Evolutionary conservation across 53 echinoderm and acorn worm species (phyloP), one percentile per base, ranked within the genome.

Genomic region (Patiria pectinifera): DNA sequence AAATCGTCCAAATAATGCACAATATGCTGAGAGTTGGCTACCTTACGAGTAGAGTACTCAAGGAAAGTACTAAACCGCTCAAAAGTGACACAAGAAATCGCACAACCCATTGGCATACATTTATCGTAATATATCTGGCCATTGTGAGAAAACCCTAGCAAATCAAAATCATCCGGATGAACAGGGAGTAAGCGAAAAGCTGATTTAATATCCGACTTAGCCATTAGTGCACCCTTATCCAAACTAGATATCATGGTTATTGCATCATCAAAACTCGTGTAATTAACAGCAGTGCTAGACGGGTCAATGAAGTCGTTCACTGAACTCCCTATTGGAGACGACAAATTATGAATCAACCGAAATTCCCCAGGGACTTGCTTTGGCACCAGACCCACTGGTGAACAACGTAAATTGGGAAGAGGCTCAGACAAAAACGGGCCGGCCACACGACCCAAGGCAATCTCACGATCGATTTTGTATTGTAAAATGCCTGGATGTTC

Each of bases 1-100:
- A 75, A 87, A 58, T 87, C 88, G 76, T 87, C 88, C 9, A 87
- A 53, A 76, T 87, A 87, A 49, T 87, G 88, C 44, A 87, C 44
- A 18, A 87, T 76, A 58, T 1, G 7, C 4, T 48, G 75, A 25
- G 60, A 19, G 19, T 48, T 48, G 1, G 88, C 53, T 8, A 53
- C 53, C 53, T 53, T 53, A 53, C 53, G 53, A 53, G 53, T 53
- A 53, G 6, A 53, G 8, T 53, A 53, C 8, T 53, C 53, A 53
- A 53, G 5, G 53, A 35, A 35, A 35, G 35, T 35, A 35, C 35
- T 35, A 35, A 53, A 53, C 53, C 53, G 5, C 2, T 76, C 88
- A 77, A 87, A 87, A 4, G 76, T 59, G 7, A 53, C 74, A 24
- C 77, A 75, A 3, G 77, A 87, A 8, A 87, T 76, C 3, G 88